Percentiles rank a stretch among this genome's conserved stretches.
phyloP scores from a whole-genome alignment of 2,797 vertebrate genomes.

The Argyrosomus regius region DNA sequence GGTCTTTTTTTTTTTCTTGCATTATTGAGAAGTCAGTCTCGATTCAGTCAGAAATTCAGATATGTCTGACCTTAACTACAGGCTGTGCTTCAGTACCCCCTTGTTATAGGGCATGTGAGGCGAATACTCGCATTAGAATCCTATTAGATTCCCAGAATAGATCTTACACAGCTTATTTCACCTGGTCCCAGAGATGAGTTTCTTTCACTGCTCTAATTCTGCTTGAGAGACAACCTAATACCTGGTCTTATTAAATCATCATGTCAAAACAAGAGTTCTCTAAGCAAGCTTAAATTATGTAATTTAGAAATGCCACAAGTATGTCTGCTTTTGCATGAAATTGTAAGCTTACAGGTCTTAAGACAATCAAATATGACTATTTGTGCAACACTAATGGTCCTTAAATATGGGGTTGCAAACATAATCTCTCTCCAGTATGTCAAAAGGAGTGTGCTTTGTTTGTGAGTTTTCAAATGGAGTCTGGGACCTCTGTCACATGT shows the following conservation, averaged over 20 bases:
- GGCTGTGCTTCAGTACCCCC: conserved; percentile 5
- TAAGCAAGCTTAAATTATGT: not conserved
- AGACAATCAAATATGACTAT: not conserved
- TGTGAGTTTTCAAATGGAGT: not conserved
- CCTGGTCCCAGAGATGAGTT: conserved; percentile 5
- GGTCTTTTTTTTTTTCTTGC: not conserved
- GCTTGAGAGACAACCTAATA: not conserved
- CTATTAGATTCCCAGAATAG: conserved; percentile 30
- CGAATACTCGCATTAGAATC: conserved; percentile 24
- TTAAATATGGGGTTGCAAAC: conserved; percentile 2
- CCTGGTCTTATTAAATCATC: not conserved
- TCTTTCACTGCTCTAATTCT: conserved; percentile 2
- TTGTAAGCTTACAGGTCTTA: conserved; percentile 8
- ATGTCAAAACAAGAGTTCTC: not conserved
- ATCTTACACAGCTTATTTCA: conserved; percentile 9
- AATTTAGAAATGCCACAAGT: not conserved
- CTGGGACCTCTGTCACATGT: not conserved
- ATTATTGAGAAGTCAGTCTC: not conserved
- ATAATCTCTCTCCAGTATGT: not conserved
- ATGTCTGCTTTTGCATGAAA: not conserved
- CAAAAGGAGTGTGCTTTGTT: not conserved
- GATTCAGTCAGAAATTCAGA: not conserved
- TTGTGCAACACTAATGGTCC: not conserved
- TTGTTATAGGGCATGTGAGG: conserved; percentile 9
- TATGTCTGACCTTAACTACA: not conserved